Conservation (phyloP, 2,113 vertebrate genomes). For the Synodontis membranacea region DNA sequence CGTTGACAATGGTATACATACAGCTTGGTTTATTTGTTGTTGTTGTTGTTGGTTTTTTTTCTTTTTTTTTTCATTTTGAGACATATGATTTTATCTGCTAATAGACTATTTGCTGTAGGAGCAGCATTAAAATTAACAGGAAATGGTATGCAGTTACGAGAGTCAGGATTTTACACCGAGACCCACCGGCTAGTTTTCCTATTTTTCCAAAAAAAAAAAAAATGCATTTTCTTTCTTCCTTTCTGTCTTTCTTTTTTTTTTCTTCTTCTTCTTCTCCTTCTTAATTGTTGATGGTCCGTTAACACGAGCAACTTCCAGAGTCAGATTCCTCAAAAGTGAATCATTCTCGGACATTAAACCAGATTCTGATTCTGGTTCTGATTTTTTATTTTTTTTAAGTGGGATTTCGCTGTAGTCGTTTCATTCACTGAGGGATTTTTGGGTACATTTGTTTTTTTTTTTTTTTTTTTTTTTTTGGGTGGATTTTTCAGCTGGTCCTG, state of each 20-base stretch:
- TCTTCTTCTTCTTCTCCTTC: not conserved
- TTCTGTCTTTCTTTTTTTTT: not conserved
- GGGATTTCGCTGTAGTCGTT: not conserved
- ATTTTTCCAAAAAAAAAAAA: no score
- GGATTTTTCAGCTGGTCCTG: not conserved
- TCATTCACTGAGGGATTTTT: not conserved
- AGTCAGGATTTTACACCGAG: not conserved
- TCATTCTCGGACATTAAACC: not conserved
- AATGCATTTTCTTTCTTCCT: not conserved
- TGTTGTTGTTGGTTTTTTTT: not conserved
- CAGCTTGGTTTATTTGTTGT: not conserved
- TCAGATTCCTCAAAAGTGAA: not conserved
- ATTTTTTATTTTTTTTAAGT: not conserved
- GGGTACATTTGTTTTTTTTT: not conserved
- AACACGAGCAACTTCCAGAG: not conserved
- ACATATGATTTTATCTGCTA: not conserved
- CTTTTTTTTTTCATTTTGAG: not conserved
- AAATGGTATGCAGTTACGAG: not conserved
- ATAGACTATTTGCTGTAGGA: not conserved
- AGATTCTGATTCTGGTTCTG: not conserved
- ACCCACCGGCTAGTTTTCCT: not conserved
- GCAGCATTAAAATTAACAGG: not conserved
- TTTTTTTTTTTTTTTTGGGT: not conserved
- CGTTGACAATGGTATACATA: constrained; percentile 32
- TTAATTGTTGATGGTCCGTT: not conserved